Conservation (phyloP, 2,113 vertebrate species). For the Scolopax mira region DNA sequence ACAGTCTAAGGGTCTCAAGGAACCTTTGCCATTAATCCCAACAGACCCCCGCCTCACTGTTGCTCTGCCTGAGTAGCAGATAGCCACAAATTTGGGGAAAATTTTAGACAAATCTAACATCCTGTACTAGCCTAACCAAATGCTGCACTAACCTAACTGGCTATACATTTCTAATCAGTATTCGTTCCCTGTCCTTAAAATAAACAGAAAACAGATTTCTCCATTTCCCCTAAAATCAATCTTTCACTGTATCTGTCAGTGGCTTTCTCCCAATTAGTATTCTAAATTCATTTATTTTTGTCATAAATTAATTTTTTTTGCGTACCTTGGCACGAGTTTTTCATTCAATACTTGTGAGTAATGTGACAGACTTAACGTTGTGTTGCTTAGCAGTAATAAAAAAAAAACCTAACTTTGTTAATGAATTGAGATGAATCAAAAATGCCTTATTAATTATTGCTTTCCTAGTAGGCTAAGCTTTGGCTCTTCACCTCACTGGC, state of each 20-base stretch:
- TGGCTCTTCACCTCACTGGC: constrained; percentile 92
- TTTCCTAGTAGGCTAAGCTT: constrained; percentile 88
- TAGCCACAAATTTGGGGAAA: background rate
- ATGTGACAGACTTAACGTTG: constrained; percentile 67
- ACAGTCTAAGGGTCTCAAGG: background rate
- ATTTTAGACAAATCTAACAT: constrained; percentile 56
- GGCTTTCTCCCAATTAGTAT: constrained; percentile 78
- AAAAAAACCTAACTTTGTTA: constrained; percentile 77
- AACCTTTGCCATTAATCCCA: background rate
- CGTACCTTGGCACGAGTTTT: constrained; percentile 69
- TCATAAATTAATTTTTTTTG: constrained; percentile 72
- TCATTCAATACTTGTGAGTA: constrained; percentile 75
- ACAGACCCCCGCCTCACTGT: background rate
- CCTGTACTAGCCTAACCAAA: constrained; percentile 65
- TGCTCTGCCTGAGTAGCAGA: constrained; percentile 29
- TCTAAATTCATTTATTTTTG: constrained; percentile 77
- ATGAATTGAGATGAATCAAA: constrained; percentile 84
- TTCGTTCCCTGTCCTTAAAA: constrained; percentile 77
- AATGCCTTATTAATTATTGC: constrained; percentile 92
- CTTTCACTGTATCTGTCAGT: constrained; percentile 75
- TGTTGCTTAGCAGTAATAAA: constrained; percentile 57
- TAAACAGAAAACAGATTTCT: constrained; percentile 82
- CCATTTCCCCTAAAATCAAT: constrained; percentile 78
- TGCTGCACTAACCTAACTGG: constrained; percentile 27
- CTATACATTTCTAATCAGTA: constrained; percentile 75